Evolutionary conservation across 2,113 vertebrate species (phyloP).

Genomic region (Lipophrys pholis): DNA sequence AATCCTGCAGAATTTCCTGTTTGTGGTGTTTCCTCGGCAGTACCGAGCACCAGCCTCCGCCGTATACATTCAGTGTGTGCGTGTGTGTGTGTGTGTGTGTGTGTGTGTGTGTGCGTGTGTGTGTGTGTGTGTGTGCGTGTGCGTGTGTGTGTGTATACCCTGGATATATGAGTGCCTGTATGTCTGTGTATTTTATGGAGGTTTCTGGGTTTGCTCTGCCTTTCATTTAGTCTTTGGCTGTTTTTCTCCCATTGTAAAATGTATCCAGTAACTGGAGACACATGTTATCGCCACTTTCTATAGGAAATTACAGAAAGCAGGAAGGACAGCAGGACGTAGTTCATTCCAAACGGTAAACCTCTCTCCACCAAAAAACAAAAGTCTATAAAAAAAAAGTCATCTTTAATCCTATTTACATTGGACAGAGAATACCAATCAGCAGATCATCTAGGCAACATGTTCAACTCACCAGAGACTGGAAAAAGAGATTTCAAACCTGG

Average conservation of each 20-base stretch:
- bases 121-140: constrained; percentile 10
- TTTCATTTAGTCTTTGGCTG: constrained; percentile 62
- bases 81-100: constrained; percentile 11
- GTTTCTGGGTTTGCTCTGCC: constrained; percentile 58
- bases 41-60: constrained; percentile 38
- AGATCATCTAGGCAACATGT: not conserved
- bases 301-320: constrained; percentile 10
- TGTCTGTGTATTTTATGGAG: constrained; percentile 58
- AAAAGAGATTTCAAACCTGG: constrained; percentile 16
- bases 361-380: not conserved
- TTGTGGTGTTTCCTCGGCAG: constrained; percentile 48
- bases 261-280: constrained; percentile 65
- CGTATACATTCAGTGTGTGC: constrained; percentile 18
- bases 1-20: constrained; percentile 72
- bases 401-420: not conserved
- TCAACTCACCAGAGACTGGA: not conserved
- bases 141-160: not conserved
- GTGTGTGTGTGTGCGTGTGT: constrained; percentile 32
- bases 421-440: not conserved
- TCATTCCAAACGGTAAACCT: not conserved
- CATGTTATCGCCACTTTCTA: constrained; percentile 51
- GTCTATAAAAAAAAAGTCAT: not conserved
- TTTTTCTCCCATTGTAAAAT: constrained; percentile 60
- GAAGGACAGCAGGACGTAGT: not conserved
- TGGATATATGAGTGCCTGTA: constrained; percentile 7